Base-by-base conservation (phyloP, 2,113 vertebrate genomes). In the Melanostigma gelatinosum region DNA sequence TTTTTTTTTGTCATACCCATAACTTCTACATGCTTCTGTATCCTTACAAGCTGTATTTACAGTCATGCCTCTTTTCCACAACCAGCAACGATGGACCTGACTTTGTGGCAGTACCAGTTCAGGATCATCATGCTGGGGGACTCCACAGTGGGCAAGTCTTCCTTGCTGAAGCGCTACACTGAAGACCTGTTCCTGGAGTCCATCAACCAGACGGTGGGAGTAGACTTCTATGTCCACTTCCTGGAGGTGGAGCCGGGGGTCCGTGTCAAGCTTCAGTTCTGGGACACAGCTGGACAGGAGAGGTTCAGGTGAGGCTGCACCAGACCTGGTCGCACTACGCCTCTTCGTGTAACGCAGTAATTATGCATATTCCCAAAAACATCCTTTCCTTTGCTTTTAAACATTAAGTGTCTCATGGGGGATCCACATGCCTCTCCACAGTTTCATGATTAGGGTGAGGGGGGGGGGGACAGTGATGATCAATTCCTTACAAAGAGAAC, bases 281-380 rank as follows among this genome's bases (percentile, higher is more conserved):
- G 97, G 96, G 96, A 97, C 88, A 97, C 96, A 0, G 96, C 96
- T 0, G 97, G 96, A 4, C 96, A 97, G 88, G 97, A 97, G 84
- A 89, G 96, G 75, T 97, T 97, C 95, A 95, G 96, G 97, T 97
- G 82, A 87, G 93, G 80, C 61, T 20, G 6, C 68, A 8, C 46
- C 27, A 29, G 27, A 8, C 8, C 18, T 55, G 1, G 38, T 18
- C 4, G 9, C 27, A 22, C 4, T 27, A 1, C 10, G 48, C 4
- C 16, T 48, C 27, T 40, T 71, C 71, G 34, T 50, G 4, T 13
- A 20, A 22, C 15, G 57, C 11, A 15, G 8, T 75, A 22, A 40
- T 5, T 22, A 9, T 29, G 6, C 66, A 36, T 34, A 46, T 66
- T 42, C 16, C 32, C 10, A 24, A 22, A 70, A n/a, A n/a, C n/a